phyloP scores from a whole-genome alignment of 2,888 invertebrate genomes.

The Sinotaia quadrata region DNA sequence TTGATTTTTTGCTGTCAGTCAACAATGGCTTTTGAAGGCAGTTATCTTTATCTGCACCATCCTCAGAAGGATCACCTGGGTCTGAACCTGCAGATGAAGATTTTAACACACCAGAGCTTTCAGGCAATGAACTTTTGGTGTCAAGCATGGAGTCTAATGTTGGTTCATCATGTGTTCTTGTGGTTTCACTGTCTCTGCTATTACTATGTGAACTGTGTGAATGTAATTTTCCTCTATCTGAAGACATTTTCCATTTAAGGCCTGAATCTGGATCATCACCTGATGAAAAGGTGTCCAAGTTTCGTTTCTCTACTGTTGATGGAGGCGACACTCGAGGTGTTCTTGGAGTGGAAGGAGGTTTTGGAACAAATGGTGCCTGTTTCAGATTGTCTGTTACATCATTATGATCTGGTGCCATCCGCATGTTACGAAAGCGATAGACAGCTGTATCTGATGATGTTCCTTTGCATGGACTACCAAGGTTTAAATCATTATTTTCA shows the following conservation, averaged over 20 bases:
- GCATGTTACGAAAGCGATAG: constrained; percentile 52
- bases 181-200: too few species aligned
- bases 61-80: not conserved
- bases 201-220: too few species aligned
- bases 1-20: not conserved
- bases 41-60: too few species aligned
- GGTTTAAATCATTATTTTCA: not conserved
- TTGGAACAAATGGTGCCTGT: constrained; percentile 58
- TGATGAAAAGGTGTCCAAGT: constrained; percentile 52
- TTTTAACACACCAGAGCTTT: too few species aligned
- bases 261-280: constrained; percentile 54
- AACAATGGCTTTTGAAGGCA: too few species aligned
- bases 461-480: not conserved
- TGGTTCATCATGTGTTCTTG: not conserved
- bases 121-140: too few species aligned
- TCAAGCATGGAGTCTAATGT: not conserved
- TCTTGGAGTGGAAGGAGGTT: constrained; percentile 54
- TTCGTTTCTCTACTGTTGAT: constrained; percentile 53
- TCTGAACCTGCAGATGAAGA: constrained; percentile 8
- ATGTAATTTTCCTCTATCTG: too few species aligned
- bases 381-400: constrained; percentile 53
- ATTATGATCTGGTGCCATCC: constrained; percentile 52
- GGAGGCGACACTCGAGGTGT: constrained; percentile 45
- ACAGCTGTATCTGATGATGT: constrained; percentile 34
- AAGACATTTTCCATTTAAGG: constrained; percentile 17